Conservation (phyloP, 1,140 invertebrate species). For the Drosophila kikkawai region DNA sequence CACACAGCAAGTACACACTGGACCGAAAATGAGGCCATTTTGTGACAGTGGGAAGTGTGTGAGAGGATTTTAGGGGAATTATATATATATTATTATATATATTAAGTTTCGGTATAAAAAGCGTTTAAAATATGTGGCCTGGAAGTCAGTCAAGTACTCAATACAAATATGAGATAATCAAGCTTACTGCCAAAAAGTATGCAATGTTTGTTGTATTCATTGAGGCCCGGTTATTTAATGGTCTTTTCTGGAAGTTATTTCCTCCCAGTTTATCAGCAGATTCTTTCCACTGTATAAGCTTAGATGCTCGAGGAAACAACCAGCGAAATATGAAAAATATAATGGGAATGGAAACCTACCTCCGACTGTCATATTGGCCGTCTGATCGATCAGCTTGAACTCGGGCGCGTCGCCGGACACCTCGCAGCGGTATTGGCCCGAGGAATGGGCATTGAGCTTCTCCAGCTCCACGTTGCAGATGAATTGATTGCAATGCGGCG, state of each 20-base stretch:
- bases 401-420: slow-evolving; percentile 89
- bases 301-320: not conserved
- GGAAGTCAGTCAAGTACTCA: not conserved
- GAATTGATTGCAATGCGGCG: slow-evolving; percentile 87
- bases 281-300: not conserved
- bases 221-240: not conserved
- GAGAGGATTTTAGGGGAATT: not conserved
- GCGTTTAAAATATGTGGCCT: not conserved
- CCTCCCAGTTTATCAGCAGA: not conserved
- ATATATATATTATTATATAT: too few species aligned
- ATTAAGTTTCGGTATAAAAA: too few species aligned
- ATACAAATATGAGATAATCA: too few species aligned
- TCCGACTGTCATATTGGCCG: slow-evolving; percentile 88
- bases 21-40: slow-evolving; percentile 1
- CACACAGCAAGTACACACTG: slow-evolving; percentile 24
- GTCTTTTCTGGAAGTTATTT: not conserved
- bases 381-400: slow-evolving; percentile 87
- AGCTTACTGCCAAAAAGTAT: not conserved
- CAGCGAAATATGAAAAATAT: not conserved
- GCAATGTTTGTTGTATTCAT: not conserved
- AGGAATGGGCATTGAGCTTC: slow-evolving; percentile 86
- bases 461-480: slow-evolving; percentile 86
- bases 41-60: not conserved
- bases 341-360: slow-evolving; percentile 81
- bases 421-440: slow-evolving; percentile 88